Conservation (phyloP, 2,888 invertebrate genomes). For the Copidosoma aretas region DNA sequence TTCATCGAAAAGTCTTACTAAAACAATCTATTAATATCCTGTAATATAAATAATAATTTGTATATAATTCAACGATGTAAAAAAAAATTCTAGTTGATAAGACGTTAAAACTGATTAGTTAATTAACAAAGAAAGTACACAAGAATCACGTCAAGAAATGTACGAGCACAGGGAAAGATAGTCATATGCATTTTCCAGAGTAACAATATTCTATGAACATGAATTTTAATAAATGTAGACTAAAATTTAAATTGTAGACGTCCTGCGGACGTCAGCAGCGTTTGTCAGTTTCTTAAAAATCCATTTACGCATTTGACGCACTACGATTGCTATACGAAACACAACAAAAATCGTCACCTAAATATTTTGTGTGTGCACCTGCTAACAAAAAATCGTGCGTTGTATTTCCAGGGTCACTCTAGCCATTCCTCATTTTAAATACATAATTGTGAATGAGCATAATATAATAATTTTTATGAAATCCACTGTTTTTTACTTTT, state of each 20-base stretch:
- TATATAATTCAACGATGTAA: constrained; percentile 54
- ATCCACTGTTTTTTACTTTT: neutral
- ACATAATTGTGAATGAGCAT: constrained; percentile 30
- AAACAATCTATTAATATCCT: constrained; percentile 46
- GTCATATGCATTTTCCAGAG: constrained; percentile 35
- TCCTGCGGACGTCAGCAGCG: constrained; percentile 21
- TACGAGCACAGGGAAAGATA: constrained; percentile 35
- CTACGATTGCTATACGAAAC: constrained; percentile 23
- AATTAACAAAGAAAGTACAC: constrained; percentile 33
- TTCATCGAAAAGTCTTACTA: constrained; percentile 41
- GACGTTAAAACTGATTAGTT: constrained; percentile 45
- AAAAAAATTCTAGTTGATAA: constrained; percentile 46
- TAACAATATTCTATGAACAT: constrained; percentile 31
- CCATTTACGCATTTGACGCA: constrained; percentile 26
- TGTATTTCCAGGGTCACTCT: constrained; percentile 15
- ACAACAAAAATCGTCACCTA: constrained; percentile 26
- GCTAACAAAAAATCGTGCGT: constrained; percentile 31
- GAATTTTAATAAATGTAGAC: constrained; percentile 36
- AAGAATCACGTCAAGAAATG: constrained; percentile 34
- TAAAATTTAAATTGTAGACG: constrained; percentile 36
- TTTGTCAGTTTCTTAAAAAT: constrained; percentile 35
- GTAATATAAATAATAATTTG: constrained; percentile 52
- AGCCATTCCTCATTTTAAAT: constrained; percentile 35
- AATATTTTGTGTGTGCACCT: constrained; percentile 22
- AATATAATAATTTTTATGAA: constrained; percentile 11